Percentiles rank a stretch among this genome's conserved stretches.
phyloP scores from a whole-genome alignment of 2,113 vertebrate genomes.

The Saimiri boliviensis region DNA sequence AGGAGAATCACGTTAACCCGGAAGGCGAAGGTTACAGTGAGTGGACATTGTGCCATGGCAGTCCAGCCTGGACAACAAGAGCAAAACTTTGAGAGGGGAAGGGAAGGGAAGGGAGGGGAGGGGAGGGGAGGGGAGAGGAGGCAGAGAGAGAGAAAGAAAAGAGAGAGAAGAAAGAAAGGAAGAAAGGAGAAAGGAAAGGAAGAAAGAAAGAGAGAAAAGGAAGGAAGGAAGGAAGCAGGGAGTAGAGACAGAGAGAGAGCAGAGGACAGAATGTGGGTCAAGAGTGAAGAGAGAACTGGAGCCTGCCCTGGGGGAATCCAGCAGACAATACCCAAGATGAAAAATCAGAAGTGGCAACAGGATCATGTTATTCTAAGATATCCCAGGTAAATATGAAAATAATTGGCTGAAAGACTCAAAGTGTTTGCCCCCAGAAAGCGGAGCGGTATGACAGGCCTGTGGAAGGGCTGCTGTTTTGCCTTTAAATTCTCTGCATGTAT shows the following conservation, averaged over 20 bases:
- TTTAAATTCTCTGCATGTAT: not conserved
- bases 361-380: accelerated
- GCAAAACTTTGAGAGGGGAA: too few relatives aligned
- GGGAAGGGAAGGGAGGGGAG: too few relatives aligned
- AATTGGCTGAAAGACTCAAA: accelerated
- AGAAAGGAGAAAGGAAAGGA: too few relatives aligned
- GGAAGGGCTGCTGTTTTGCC: not conserved
- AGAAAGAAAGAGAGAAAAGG: accelerated
- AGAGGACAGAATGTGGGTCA: not conserved
- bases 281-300: not conserved
- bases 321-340: not conserved
- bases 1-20: not conserved
- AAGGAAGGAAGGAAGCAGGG: too few relatives aligned
- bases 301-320: not conserved
- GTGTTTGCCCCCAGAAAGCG: too few relatives aligned
- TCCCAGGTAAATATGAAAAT: accelerated
- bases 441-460: accelerated
- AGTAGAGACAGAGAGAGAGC: not conserved
- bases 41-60: not conserved
- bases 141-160: not conserved
- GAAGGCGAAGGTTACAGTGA: not conserved
- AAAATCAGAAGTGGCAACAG: too few relatives aligned
- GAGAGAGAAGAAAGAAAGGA: too few relatives aligned
- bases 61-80: not conserved
- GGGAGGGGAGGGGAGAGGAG: too few relatives aligned